Base-by-base conservation (phyloP, 2,888 invertebrate species). In the Mamestra brassicae region DNA sequence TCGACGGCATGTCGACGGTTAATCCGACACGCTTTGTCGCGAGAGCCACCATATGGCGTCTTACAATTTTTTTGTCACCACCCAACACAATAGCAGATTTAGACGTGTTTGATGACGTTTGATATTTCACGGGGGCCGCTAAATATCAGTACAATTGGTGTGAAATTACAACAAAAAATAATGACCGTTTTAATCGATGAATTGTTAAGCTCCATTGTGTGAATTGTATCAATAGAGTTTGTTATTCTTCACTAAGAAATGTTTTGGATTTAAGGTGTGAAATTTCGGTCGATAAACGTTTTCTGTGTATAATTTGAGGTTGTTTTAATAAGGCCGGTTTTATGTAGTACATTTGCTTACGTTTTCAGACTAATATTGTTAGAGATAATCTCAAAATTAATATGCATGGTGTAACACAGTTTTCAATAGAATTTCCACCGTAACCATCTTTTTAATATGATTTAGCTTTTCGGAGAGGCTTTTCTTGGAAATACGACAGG, bases 11-110 rank as follows among this genome's bases (percentile, higher is more conserved):
- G 65, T 34, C 15, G 69, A 69, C 42, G 87, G 91, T 88, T 94
- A 96, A 96, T 95, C 96, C 92, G 89, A 86, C 88, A 85, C 83
- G 92, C 92, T 93, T 94, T 92, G 90, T 91, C 81, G 82, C 82
- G 82, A 84, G 36, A n/a, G 66, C 38, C 85, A 91, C 95, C 95
- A 96, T 95, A 95, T 96, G 96, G 92, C 94, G 92, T 94, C 95
- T 95, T 94, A 93, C 92, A 94, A 93, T 87, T 86, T 89, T 86
- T 90, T 90, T 92, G 92, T 92, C 90, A 88, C 86, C 86, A 85
- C 81, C 65, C 66, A 57, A 76, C 85, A 95, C 94, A 96, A 95
- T 94, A 81, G 85, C n/a, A 85, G 92, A 92, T 91, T 94, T 90
- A 91, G 90, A 90, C 86, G 85, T 89, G 89, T 93, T 91, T 91